Percentiles rank a stretch among this genome's conserved stretches.
Evolutionary conservation across 2,888 invertebrate genomes (phyloP).

Genomic region (Macrophya alboannulata): DNA sequence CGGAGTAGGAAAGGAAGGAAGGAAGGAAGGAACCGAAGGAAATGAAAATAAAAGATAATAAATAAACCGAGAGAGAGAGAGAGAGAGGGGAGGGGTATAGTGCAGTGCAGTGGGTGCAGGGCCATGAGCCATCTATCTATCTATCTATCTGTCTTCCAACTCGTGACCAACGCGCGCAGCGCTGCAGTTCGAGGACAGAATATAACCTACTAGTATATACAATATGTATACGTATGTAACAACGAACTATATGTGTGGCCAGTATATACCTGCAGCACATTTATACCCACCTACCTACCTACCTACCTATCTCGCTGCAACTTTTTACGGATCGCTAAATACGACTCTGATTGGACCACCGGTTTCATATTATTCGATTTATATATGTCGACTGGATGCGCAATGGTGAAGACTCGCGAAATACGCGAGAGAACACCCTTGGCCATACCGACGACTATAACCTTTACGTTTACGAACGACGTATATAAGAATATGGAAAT

Average conservation of each 20-base stretch:
- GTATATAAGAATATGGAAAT: too few relatives aligned
- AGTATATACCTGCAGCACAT: too few relatives aligned
- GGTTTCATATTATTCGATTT: conserved; percentile 64
- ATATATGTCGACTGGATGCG: conserved; percentile 36
- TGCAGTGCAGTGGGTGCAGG: neutral
- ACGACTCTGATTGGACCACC: conserved; percentile 60
- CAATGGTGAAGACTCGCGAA: neutral
- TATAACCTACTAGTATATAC: neutral
- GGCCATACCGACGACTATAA: too few relatives aligned
- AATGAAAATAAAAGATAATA: neutral
- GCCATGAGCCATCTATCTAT: conserved; percentile 55
- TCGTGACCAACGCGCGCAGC: conserved; percentile 26
- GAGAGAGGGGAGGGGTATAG: neutral
- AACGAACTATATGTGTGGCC: too few relatives aligned
- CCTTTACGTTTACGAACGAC: too few relatives aligned
- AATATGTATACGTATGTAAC: neutral
- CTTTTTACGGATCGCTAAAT: conserved; percentile 62
- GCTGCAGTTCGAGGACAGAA: conserved; percentile 2
- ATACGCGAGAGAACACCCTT: neutral
- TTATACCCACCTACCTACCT: neutral
- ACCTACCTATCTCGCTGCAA: neutral
- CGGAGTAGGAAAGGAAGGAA: neutral
- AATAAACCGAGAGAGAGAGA: neutral
- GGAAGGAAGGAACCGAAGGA: neutral
- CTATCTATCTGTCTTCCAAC: conserved; percentile 56